These are phyloP conservation scores for Schlechtendalia chinensis DNA, from an alignment of 1,140 invertebrate genomes.

Conservation along the genomic window DNA sequence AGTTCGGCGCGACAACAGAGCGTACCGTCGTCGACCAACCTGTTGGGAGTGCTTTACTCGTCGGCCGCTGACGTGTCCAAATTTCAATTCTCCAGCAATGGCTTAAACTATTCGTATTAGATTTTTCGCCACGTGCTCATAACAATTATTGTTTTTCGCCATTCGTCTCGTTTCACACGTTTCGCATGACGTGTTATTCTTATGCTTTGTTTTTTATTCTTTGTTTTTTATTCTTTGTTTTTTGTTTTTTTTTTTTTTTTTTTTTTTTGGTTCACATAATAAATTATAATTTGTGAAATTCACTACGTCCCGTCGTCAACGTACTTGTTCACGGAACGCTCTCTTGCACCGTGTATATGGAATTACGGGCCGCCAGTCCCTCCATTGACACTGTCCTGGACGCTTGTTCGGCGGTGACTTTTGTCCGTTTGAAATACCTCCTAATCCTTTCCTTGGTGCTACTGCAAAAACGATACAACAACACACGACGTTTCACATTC, in stretches of 20 bases:
- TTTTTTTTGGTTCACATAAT: conserved; percentile 15
- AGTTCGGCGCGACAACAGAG: neutral
- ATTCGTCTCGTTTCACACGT: too few species aligned
- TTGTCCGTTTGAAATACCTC: conserved; percentile 35
- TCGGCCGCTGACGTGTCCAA: conserved; percentile 50
- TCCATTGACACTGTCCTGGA: conserved; percentile 20
- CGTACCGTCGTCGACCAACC: conserved; percentile 13
- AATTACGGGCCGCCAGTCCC: conserved; percentile 22
- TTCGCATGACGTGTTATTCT: too few species aligned
- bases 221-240: neutral
- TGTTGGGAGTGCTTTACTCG: conserved; percentile 47
- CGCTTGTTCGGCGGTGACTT: conserved; percentile 6
- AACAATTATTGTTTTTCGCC: too few species aligned
- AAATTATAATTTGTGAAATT: neutral
- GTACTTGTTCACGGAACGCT: conserved; percentile 21
- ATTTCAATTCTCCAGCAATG: conserved; percentile 50
- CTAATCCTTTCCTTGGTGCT: conserved; percentile 31
- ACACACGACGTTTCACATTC: neutral
- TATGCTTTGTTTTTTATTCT: neutral
- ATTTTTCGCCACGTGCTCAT: too few species aligned
- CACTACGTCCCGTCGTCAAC: neutral
- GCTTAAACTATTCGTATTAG: conserved; percentile 50
- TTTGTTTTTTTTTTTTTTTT: neutral
- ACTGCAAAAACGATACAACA: conserved; percentile 9
- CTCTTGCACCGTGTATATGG: conserved; percentile 41